Evolutionary conservation across 1,140 invertebrate species (phyloP), one percentile per base, ranked within the genome.

Genomic region (Aphis gossypii): DNA sequence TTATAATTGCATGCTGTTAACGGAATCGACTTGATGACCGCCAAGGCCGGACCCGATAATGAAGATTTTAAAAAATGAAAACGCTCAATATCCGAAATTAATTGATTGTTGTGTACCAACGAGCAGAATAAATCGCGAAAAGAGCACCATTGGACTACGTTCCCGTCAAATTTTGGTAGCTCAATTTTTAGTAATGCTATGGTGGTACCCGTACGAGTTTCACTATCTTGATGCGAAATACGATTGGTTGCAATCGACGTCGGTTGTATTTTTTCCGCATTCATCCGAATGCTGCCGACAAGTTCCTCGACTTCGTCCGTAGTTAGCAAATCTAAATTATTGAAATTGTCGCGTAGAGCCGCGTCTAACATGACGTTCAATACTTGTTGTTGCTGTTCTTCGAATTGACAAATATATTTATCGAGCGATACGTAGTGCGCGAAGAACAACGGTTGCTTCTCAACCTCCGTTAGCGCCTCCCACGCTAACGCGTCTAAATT

Each of bases 51-150:
- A 35, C 86, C 86, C 4, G 86, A 48, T 88, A 54, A 51, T 2
- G 46, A 35, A 48, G 87, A 89, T 35, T 54, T 89, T 38, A 89
- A 48, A 89, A 89, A 89, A 89, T 89, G 46, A 89, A 89, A 89
- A 0, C 87, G 87, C n/a, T 89, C 87, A 54, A 89, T 89, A 11
- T 54, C 48, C 48, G 87, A 89, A 54, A 89, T 56, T n/a, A 2
- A 54, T 9, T 38, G n/a, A 54, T 51, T 89, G 51, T 89, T 54
- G 18, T 54, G 46, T 6, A 48, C 87, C 5, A 89, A 2, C 20
- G 41, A 84, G 1, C 5, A 44, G 4, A 84, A 84, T 23, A 84
- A 9, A 84, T 84, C 83, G 7, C 83, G 83, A 41, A 84, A 84
- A 21, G 83, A 84, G 8, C 41, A 84, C 83, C 41, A 84, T 84